A percentile compares a stretch with the other conserved stretches of the same genome.
Evolutionary conservation across 2,113 vertebrate species (phyloP).

Genomic region (Crotalus horridus): DNA sequence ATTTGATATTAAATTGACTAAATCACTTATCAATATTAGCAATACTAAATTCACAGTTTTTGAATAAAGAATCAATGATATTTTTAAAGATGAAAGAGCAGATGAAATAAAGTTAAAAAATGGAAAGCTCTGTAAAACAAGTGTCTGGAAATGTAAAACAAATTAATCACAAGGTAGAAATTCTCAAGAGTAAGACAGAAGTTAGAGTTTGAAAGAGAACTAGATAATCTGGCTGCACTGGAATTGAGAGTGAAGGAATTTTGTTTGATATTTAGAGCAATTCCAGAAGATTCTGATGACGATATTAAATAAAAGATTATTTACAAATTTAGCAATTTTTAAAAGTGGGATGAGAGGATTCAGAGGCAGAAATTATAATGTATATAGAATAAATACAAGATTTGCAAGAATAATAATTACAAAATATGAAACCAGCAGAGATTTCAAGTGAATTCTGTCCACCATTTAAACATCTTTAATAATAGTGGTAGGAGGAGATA

Average conservation of each 20-base stretch:
- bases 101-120: neutral
- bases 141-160: neutral
- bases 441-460: neutral
- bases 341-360: neutral
- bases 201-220: neutral
- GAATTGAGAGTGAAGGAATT: neutral
- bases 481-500: neutral
- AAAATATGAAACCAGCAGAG: neutral
- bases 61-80: neutral
- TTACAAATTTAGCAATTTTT: neutral
- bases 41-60: neutral
- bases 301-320: neutral
- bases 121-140: neutral
- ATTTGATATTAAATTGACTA: neutral
- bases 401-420: neutral
- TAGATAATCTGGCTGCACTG: neutral
- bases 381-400: neutral
- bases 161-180: neutral
- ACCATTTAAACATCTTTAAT: neutral
- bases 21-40: neutral
- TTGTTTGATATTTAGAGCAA: neutral
- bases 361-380: neutral
- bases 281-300: neutral
- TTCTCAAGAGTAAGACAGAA: neutral
- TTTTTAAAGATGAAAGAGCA: neutral